Evolutionary conservation across 2,113 vertebrate species (phyloP).

Genomic region (Pogonocichla stellata): DNA sequence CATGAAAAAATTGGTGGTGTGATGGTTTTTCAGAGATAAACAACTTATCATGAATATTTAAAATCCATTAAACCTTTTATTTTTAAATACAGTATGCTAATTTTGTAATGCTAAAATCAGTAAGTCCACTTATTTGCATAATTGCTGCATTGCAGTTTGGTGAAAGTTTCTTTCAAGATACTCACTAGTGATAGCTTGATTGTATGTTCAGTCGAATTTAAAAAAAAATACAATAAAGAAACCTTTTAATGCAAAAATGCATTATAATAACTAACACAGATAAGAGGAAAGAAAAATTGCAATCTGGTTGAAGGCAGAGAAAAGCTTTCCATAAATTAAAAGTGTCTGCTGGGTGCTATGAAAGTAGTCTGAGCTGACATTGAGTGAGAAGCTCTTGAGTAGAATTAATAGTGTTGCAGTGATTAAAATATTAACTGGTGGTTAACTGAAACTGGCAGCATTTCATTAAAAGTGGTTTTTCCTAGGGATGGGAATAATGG

Average conservation of each 20-base stretch:
- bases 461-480: not conserved
- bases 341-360: not conserved
- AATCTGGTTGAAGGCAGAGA: not conserved
- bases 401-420: not conserved
- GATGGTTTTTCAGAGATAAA: constrained; percentile 43
- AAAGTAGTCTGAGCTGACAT: not conserved
- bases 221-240: not conserved
- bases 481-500: not conserved
- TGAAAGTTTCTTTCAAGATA: constrained; percentile 47
- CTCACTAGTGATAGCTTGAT: constrained; percentile 24
- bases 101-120: not conserved
- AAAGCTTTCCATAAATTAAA: constrained; percentile 7
- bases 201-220: not conserved
- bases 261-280: constrained; percentile 23
- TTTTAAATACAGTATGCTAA: constrained; percentile 28
- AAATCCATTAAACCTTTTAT: constrained; percentile 57
- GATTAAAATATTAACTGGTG: constrained; percentile 28
- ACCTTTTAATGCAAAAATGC: not conserved
- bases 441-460: not conserved
- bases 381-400: not conserved
- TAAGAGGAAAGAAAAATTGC: not conserved
- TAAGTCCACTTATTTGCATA: constrained; percentile 49
- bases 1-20: not conserved
- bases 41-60: constrained; percentile 51
- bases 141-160: not conserved